Conservation (phyloP, 2,113 vertebrate species). For the Entelurus aequoreus region DNA sequence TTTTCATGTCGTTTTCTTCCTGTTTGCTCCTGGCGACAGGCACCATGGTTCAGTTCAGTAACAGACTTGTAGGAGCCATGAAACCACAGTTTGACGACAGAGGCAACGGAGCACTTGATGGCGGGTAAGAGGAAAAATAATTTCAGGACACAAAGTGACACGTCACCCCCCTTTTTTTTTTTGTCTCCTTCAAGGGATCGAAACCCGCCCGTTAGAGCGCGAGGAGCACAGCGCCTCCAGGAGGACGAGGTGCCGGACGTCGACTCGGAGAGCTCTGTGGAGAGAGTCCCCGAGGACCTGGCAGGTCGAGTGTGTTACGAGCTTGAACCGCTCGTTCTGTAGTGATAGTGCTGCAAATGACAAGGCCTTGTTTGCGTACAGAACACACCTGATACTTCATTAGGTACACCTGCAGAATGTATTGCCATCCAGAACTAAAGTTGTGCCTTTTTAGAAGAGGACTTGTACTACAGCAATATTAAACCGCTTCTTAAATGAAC, state of each 20-base stretch:
- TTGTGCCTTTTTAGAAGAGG: no score
- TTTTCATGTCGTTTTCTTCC: not conserved
- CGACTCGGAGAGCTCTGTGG: constrained; percentile 22
- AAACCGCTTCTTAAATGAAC: no score
- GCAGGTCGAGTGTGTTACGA: constrained; percentile 62
- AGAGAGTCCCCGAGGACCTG: constrained; percentile 52
- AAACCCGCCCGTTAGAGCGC: constrained; percentile 11
- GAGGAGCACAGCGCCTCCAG: not conserved
- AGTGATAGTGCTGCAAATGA: constrained; percentile 9
- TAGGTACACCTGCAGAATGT: no score
- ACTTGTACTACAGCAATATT: no score
- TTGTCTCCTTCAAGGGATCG: constrained; percentile 27
- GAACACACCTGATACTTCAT: no score
- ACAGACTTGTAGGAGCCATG: constrained; percentile 28
- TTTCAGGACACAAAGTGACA: not conserved
- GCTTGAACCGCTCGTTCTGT: constrained; percentile 54
- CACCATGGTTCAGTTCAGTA: constrained; percentile 47
- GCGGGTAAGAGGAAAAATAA: constrained; percentile 28
- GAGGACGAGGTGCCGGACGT: constrained; percentile 12
- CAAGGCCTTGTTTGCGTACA: no score
- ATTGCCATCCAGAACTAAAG: no score
- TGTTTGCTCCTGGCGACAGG: constrained; percentile 33
- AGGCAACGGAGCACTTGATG: constrained; percentile 23
- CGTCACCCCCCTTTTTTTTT: not conserved
- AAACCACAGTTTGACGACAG: constrained; percentile 36